Evolutionary conservation across 64 coral and sea anemone species (phyloP).

Genomic region (Montipora cactus): DNA sequence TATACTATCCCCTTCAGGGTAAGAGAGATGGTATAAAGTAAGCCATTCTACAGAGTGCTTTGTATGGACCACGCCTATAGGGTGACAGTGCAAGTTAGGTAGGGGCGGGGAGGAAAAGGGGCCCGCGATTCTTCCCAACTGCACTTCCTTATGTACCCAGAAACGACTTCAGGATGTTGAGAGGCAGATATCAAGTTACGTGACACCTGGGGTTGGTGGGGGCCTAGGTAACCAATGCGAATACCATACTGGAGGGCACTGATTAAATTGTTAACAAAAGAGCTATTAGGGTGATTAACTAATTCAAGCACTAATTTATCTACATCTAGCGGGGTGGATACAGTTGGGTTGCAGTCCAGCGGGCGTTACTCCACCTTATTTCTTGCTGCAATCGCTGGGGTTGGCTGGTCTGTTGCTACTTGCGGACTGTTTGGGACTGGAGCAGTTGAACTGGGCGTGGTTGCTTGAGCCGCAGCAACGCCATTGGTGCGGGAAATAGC

Average conservation of each 20-base stretch:
- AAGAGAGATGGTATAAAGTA: conserved; percentile 7
- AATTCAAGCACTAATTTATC: conserved; percentile 12
- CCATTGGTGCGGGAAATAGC: background rate
- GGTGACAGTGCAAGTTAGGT: too few species aligned
- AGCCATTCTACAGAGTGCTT: background rate
- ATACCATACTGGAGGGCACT: background rate
- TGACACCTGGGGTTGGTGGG: too few species aligned
- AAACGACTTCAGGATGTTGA: too few species aligned
- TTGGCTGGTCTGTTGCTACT: background rate
- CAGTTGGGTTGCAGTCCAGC: background rate
- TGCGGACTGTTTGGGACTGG: background rate
- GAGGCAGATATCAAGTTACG: background rate
- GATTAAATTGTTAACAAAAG: background rate
- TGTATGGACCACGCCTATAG: too few species aligned
- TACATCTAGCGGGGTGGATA: background rate
- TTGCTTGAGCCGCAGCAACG: background rate
- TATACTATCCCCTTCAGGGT: background rate
- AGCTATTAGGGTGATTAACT: conserved; percentile 6
- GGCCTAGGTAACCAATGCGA: background rate
- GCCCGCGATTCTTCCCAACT: too few species aligned
- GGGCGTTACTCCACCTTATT: background rate
- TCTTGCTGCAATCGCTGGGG: background rate
- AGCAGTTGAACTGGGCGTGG: background rate
- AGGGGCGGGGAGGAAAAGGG: too few species aligned
- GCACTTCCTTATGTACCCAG: too few species aligned